Base-by-base conservation (phyloP, 2,113 vertebrate genomes). In the Sciurus niger region DNA sequence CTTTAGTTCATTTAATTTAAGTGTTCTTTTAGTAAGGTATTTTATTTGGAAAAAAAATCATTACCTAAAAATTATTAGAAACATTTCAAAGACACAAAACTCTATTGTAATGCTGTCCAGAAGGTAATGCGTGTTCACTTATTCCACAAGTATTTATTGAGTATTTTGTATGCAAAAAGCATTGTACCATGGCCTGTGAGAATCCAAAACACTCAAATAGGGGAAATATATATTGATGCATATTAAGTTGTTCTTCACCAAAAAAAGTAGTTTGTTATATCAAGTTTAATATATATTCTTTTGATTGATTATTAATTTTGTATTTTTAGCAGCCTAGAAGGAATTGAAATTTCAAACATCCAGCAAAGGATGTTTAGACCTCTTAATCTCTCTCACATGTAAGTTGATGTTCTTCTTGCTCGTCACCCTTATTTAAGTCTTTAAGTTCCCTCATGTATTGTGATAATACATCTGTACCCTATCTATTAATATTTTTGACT, bases 311-410 rank as follows among this genome's bases (percentile, higher is more conserved):
- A 84, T 97, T 74, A 96, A 72, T 98, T 96, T 97, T 53, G n/a
- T 98, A 58, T 98, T 98, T 98, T 94, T 97, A 99, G 99, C 97
- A 99, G 99, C 97, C 99, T 99, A 89, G 99, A 99, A 88, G 99
- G 99, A 92, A 99, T 99, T 93, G 99, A 99, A 98, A 99, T 99
- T 96, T 96, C 98, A 90, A 99, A 99, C 98, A 99, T 99, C 96
- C 99, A 99, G 85, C 99, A 99, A 87, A 99, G 99, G 97, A 99
- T 99, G 99, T 99, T 99, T 98, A 99, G 98, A 90, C 99, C 99
- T 37, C 99, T 99, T 30, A 99, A 99, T 96, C 98, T 99, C 96
- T 99, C 99, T 92, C 99, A 99, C 92, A 99, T 99, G 99, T 99
- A 99, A 99, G 99, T 99, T 98, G 37, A 88, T 77, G 4, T 72